Evolutionary conservation across 2,113 vertebrate species (phyloP).

Genomic region (Heptranchias perlo): DNA sequence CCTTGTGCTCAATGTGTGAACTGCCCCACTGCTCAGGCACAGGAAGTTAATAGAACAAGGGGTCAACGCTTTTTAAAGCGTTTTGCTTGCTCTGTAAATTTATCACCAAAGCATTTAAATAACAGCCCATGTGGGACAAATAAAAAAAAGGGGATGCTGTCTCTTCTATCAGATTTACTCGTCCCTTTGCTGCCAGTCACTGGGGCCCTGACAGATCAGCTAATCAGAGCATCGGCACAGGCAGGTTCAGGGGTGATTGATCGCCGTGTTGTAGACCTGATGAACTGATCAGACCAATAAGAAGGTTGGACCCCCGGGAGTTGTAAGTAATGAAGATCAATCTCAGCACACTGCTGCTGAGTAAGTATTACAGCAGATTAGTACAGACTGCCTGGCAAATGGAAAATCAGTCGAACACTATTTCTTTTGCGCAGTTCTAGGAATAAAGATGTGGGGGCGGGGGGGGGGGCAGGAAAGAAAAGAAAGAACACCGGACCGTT

Average conservation of each 20-base stretch:
- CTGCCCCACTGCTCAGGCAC: neutral
- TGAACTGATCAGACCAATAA: conserved; percentile 37
- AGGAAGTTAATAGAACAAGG: neutral
- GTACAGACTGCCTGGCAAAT: neutral
- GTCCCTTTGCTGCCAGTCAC: neutral
- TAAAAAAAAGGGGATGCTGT: neutral
- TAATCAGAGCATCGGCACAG: conserved; percentile 27
- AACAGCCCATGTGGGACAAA: conserved; percentile 22
- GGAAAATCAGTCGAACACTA: neutral
- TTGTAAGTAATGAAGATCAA: conserved; percentile 13
- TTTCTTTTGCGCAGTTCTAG: neutral
- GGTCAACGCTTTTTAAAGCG: neutral
- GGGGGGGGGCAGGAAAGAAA: neutral
- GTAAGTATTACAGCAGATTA: conserved; percentile 16
- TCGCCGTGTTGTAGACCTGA: neutral
- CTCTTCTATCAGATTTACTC: neutral
- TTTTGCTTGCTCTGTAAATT: conserved; percentile 13
- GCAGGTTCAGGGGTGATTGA: neutral
- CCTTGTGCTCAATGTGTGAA: neutral
- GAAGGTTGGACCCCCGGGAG: neutral
- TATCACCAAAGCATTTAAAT: neutral
- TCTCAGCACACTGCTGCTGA: neutral
- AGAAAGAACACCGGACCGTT: neutral
- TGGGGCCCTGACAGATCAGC: conserved; percentile 1
- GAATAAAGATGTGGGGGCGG: neutral